Conservation (phyloP, 1,140 invertebrate genomes). For the Xylocopa sonorina region DNA sequence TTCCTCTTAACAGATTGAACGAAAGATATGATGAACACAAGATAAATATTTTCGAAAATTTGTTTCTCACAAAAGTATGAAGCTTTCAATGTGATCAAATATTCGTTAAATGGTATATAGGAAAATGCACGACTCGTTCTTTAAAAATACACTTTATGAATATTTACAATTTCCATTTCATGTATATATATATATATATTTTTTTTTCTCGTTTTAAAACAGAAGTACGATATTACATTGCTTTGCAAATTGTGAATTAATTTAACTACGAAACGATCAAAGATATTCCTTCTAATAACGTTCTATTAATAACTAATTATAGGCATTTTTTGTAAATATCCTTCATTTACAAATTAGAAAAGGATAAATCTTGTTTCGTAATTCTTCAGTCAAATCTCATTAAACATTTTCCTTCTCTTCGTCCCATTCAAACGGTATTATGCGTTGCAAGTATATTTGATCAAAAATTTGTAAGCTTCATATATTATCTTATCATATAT, state of each 20-base stretch:
- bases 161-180: slow-evolving; percentile 26
- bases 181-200: no score
- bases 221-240: background rate
- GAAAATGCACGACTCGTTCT: background rate
- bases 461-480: background rate
- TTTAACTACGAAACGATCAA: background rate
- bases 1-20: background rate
- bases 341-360: background rate
- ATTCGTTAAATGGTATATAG: background rate
- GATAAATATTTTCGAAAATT: no score
- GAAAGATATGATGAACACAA: background rate
- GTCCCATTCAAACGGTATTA: background rate
- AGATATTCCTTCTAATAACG: background rate
- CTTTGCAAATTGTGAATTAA: background rate
- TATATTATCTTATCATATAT: background rate
- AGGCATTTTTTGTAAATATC: no score
- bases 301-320: background rate
- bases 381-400: background rate
- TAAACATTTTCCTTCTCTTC: background rate
- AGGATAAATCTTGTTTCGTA: no score
- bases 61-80: no score
- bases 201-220: background rate
- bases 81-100: background rate
- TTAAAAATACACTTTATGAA: slow-evolving; percentile 40
- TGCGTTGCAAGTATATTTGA: background rate